phyloP scores from a whole-genome alignment of 2,113 vertebrate species.

The Stegostoma tigrinum region DNA sequence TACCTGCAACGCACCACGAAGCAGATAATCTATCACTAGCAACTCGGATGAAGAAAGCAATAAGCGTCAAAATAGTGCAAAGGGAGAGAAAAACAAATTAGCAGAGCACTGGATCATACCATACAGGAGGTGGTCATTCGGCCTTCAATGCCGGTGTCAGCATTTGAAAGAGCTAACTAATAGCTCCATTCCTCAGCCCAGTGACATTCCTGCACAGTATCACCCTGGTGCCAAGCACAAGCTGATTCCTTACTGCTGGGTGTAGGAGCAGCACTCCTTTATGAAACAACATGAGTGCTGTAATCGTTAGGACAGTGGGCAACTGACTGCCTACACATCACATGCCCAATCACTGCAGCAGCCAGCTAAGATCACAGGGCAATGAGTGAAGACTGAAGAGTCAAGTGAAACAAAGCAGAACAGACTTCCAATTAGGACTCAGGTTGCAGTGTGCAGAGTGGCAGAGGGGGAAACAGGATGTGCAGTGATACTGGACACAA shows the following conservation, averaged over 20 bases:
- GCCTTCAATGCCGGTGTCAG: background rate
- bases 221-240: background rate
- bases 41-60: slow-evolving; percentile 94
- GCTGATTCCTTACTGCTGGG: background rate
- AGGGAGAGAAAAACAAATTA: background rate
- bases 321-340: background rate
- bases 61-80: background rate
- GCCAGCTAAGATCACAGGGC: background rate
- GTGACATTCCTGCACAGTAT: background rate
- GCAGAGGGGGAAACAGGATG: background rate
- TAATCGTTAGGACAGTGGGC: background rate
- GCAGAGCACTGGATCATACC: background rate
- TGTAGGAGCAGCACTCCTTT: background rate
- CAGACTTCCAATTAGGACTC: background rate
- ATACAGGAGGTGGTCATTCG: background rate
- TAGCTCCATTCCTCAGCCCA: background rate
- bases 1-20: slow-evolving; percentile 58
- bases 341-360: background rate
- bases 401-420: background rate
- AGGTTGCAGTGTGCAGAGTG: background rate
- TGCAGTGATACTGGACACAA: background rate
- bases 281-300: no score
- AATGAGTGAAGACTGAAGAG: background rate
- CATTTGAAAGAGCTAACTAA: background rate
- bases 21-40: slow-evolving; percentile 61